Evolutionary conservation across 2,113 vertebrate genomes (phyloP).

Genomic region (Hepsetus odoe): DNA sequence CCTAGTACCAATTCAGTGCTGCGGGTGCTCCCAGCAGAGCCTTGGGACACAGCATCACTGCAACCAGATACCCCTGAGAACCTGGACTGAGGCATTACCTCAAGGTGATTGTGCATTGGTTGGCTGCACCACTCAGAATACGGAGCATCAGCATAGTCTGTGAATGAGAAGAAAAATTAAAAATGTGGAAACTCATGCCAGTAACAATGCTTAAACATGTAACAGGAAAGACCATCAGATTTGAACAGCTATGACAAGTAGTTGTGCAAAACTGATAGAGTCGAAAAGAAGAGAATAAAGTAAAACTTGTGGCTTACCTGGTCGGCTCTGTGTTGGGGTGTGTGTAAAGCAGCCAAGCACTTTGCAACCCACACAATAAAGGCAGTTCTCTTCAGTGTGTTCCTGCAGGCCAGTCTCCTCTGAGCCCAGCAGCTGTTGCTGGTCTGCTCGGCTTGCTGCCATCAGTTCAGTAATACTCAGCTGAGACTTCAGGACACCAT

Average conservation of each 20-base stretch:
- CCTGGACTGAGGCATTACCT: slow-evolving; percentile 91
- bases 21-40: slow-evolving; percentile 89
- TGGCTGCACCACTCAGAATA: slow-evolving; percentile 93
- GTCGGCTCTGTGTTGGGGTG: slow-evolving; percentile 81
- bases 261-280: background rate
- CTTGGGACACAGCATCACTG: slow-evolving; percentile 91
- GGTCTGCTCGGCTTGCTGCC: slow-evolving; percentile 84
- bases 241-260: background rate
- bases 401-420: slow-evolving; percentile 96
- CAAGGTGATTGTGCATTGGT: slow-evolving; percentile 88
- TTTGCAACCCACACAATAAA: slow-evolving; percentile 90
- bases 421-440: slow-evolving; percentile 82
- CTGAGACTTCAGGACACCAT: slow-evolving; percentile 87
- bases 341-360: slow-evolving; percentile 85
- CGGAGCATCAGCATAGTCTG: slow-evolving; percentile 91
- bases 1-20: slow-evolving; percentile 89
- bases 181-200: background rate
- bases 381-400: slow-evolving; percentile 94
- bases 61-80: slow-evolving; percentile 95
- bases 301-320: slow-evolving; percentile 74
- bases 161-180: slow-evolving; percentile 9
- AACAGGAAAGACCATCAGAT: background rate
- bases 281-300: background rate
- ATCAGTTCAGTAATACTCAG: slow-evolving; percentile 97
- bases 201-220: background rate